Evolutionary conservation across 2,888 invertebrate species (phyloP).

Genomic region (Drepana falcataria): DNA sequence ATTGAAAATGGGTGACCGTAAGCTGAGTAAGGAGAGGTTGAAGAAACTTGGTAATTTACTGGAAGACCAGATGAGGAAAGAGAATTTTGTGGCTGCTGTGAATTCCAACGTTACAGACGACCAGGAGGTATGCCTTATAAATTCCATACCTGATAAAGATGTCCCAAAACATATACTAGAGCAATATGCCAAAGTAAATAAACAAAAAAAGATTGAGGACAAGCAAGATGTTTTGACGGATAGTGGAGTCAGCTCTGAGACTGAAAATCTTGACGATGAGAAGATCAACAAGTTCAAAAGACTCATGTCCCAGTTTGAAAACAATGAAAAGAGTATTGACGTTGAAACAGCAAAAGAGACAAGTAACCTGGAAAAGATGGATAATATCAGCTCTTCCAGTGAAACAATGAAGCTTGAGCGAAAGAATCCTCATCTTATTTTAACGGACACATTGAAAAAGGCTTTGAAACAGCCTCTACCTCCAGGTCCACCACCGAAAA

Average conservation of each 20-base stretch:
- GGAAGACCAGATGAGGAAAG: slow-evolving; percentile 68
- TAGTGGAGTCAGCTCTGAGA: slow-evolving; percentile 73
- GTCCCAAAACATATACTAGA: slow-evolving; percentile 69
- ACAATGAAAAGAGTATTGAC: slow-evolving; percentile 7
- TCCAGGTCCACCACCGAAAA: slow-evolving; percentile 84
- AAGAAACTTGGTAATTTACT: slow-evolving; percentile 60
- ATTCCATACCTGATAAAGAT: slow-evolving; percentile 57
- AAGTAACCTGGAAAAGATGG: slow-evolving; percentile 51
- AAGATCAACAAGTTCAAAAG: slow-evolving; percentile 45
- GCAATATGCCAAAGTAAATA: slow-evolving; percentile 68
- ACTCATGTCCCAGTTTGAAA: slow-evolving; percentile 23
- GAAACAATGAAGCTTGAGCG: slow-evolving; percentile 64
- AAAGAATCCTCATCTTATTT: slow-evolving; percentile 62
- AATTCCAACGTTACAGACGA: slow-evolving; percentile 24
- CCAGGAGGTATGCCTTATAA: slow-evolving; percentile 18
- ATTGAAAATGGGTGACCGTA: slow-evolving; percentile 56
- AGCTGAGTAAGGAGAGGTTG: slow-evolving; percentile 58
- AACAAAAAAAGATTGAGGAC: slow-evolving; percentile 49
- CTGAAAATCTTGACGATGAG: slow-evolving; percentile 68
- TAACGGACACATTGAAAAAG: slow-evolving; percentile 81
- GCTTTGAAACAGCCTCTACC: slow-evolving; percentile 84
- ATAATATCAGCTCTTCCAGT: slow-evolving; percentile 55
- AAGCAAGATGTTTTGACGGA: slow-evolving; percentile 67
- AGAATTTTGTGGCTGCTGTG: slow-evolving; percentile 45
- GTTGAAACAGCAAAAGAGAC: slow-evolving; percentile 8